Evolutionary conservation across 2,888 invertebrate genomes (phyloP).

Genomic region (Eubasilissa splendida): DNA sequence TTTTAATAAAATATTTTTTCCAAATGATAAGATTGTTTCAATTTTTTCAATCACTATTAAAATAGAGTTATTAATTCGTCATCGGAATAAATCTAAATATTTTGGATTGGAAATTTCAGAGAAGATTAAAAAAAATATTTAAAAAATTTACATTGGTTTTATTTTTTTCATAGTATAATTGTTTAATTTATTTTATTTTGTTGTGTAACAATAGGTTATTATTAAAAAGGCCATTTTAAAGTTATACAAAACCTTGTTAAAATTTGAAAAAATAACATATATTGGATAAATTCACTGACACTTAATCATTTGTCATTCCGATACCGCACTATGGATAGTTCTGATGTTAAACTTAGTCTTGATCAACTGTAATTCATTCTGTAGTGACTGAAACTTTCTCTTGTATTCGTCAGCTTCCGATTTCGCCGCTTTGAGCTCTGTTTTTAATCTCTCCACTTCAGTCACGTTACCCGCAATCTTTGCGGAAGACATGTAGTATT

Average conservation of each 20-base stretch:
- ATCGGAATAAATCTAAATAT: too few species aligned
- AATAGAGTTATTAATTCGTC: too few species aligned
- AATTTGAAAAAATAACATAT: slow-evolving; percentile 24
- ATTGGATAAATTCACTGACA: background rate
- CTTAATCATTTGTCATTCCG: background rate
- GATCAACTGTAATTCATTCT: slow-evolving; percentile 66
- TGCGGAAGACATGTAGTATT: background rate
- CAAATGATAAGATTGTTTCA: slow-evolving; percentile 36
- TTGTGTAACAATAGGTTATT: slow-evolving; percentile 12
- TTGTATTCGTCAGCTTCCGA: slow-evolving; percentile 64
- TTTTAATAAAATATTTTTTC: slow-evolving; percentile 57
- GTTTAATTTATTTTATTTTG: slow-evolving; percentile 8
- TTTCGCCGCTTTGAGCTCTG: slow-evolving; percentile 64
- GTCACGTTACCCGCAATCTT: background rate
- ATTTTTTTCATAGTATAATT: background rate
- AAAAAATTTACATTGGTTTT: slow-evolving; percentile 10
- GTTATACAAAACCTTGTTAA: slow-evolving; percentile 14
- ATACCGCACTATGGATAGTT: slow-evolving; percentile 9
- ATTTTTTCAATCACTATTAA: background rate
- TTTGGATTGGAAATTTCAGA: background rate
- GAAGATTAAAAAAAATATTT: background rate
- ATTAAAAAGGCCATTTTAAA: slow-evolving; percentile 28
- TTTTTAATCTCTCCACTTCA: slow-evolving; percentile 63
- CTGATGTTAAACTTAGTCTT: slow-evolving; percentile 63
- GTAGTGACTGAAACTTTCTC: slow-evolving; percentile 64